A percentile compares a stretch with the other conserved stretches of the same genome.
phyloP scores from a whole-genome alignment of 2,113 vertebrate species.

The Phrynosoma platyrhinos region DNA sequence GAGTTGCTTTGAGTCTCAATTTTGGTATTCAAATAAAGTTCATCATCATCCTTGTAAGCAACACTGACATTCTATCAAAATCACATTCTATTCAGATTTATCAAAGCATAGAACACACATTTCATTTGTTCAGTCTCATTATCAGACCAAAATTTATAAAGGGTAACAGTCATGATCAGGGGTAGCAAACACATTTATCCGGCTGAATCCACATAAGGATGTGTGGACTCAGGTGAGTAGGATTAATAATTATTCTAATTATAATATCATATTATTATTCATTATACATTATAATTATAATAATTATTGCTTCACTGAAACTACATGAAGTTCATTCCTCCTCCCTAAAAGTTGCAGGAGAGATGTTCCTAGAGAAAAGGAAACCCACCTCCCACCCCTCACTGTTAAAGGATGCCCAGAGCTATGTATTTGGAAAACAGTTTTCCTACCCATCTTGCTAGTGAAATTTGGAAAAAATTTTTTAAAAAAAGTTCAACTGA shows the following conservation, averaged over 20 bases:
- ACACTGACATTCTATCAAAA: no score
- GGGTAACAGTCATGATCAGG: neutral
- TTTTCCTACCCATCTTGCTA: neutral
- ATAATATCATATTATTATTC: neutral
- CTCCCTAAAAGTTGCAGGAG: neutral
- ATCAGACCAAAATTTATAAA: neutral
- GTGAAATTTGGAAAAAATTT: constrained; percentile 18
- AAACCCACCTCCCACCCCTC: neutral
- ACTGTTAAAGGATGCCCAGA: neutral
- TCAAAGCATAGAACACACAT: no score
- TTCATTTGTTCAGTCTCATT: neutral
- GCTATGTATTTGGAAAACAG: neutral
- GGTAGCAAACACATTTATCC: neutral
- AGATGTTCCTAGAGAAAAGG: neutral
- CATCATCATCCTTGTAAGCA: no score
- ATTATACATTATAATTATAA: neutral
- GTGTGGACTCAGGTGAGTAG: neutral
- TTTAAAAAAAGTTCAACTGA: constrained; percentile 60
- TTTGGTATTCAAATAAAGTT: no score
- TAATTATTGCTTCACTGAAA: neutral
- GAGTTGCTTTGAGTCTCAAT: no score
- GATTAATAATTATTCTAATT: neutral
- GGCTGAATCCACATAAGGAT: neutral
- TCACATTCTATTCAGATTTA: no score
- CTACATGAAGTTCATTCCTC: neutral